Evolutionary conservation across 1,140 invertebrate genomes (phyloP).

Genomic region (Zeugodacus cucurbitae): DNA sequence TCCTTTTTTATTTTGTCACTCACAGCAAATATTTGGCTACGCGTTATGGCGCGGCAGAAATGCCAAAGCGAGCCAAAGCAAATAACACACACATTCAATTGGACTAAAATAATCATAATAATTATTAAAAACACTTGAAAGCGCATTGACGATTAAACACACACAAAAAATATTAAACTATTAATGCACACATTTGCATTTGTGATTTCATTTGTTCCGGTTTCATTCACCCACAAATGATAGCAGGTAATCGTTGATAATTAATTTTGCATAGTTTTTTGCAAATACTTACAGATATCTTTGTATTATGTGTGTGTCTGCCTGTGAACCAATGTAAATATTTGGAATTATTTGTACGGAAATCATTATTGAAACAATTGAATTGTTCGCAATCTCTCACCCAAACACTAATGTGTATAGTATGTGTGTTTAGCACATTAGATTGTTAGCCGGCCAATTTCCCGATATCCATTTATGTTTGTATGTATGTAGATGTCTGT

Average conservation of each 20-base stretch:
- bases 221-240: background rate
- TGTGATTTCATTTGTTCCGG: background rate
- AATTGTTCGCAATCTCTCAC: background rate
- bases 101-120: too few species aligned
- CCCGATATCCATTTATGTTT: background rate
- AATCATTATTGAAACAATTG: background rate
- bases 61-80: too few species aligned
- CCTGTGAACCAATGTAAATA: background rate
- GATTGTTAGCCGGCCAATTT: background rate
- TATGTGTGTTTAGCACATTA: too few species aligned
- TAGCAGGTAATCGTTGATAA: background rate
- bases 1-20: too few species aligned
- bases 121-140: too few species aligned
- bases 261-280: slow-evolving; percentile 3
- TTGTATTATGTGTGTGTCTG: background rate
- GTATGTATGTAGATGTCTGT: background rate
- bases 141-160: too few species aligned
- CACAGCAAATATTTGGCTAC: too few species aligned
- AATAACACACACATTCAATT: too few species aligned
- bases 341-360: background rate
- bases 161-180: too few species aligned
- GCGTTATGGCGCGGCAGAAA: too few species aligned
- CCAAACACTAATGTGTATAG: too few species aligned
- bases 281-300: background rate
- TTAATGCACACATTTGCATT: background rate